phyloP scores from a whole-genome alignment of 2,113 vertebrate genomes.

The Cervus canadensis region DNA sequence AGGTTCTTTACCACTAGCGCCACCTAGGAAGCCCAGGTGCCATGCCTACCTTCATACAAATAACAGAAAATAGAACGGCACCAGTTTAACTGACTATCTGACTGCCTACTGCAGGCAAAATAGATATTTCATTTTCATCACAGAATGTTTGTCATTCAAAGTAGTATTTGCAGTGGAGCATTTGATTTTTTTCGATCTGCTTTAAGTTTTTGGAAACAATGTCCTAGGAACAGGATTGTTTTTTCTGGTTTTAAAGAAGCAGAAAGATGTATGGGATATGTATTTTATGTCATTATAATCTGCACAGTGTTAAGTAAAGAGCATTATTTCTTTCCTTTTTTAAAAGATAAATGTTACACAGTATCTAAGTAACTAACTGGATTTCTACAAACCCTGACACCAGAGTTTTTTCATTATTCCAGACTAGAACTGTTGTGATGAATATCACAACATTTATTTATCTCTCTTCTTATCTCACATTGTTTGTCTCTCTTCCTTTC shows the following conservation, averaged over 20 bases:
- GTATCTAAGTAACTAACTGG: background rate
- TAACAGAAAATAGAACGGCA: background rate
- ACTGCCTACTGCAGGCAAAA: background rate
- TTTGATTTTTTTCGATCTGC: background rate
- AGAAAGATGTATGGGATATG: background rate
- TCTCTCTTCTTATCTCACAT: background rate
- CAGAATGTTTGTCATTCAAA: background rate
- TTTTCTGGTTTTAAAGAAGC: background rate
- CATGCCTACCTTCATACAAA: background rate
- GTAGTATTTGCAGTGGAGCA: background rate
- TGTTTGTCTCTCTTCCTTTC: background rate
- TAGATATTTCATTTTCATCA: background rate
- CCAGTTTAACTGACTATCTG: background rate
- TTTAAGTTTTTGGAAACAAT: slow-evolving; percentile 10
- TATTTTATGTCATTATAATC: background rate
- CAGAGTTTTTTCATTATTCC: background rate
- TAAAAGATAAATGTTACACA: background rate
- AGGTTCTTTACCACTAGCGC: background rate
- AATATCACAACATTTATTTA: background rate
- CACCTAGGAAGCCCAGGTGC: background rate
- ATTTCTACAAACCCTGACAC: background rate
- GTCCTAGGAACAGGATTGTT: background rate
- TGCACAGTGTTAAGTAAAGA: background rate
- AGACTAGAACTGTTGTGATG: background rate
- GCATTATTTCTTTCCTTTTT: background rate